These are phyloP conservation scores for Calycopis cecrops DNA, from an alignment of 1,140 invertebrate species.

Conservation along the genomic window DNA sequence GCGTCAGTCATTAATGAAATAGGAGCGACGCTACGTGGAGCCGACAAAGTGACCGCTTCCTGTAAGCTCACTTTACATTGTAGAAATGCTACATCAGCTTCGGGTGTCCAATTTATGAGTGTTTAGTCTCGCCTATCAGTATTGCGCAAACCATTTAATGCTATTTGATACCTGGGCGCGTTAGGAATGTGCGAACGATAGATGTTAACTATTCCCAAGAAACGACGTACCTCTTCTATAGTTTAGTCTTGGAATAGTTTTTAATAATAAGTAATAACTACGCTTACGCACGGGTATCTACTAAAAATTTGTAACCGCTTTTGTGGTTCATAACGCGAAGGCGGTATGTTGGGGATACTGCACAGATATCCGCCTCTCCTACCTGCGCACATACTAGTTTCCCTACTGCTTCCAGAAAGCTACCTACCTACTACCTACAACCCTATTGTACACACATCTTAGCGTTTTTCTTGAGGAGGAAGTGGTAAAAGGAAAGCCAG, in stretches of 20 bases:
- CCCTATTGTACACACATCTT: slow-evolving; percentile 3
- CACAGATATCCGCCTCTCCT: slow-evolving; percentile 9
- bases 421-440: neutral
- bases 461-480: neutral
- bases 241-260: no score
- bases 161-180: slow-evolving; percentile 7
- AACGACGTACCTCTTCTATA: no score
- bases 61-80: slow-evolving; percentile 39
- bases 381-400: slow-evolving; percentile 12
- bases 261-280: no score
- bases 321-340: neutral
- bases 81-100: no score
- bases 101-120: no score
- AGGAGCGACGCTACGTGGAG: no score
- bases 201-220: slow-evolving; percentile 17
- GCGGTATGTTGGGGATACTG: slow-evolving; percentile 1
- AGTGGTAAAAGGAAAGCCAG: slow-evolving; percentile 6
- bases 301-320: slow-evolving; percentile 7
- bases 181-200: slow-evolving; percentile 19
- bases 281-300: no score
- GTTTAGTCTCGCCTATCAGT: slow-evolving; percentile 25
- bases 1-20: no score
- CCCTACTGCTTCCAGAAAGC: no score
- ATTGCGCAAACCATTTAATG: slow-evolving; percentile 16
- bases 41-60: slow-evolving; percentile 44